phyloP scores from a whole-genome alignment of 2,797 vertebrate genomes.

The Rhinella marina region DNA sequence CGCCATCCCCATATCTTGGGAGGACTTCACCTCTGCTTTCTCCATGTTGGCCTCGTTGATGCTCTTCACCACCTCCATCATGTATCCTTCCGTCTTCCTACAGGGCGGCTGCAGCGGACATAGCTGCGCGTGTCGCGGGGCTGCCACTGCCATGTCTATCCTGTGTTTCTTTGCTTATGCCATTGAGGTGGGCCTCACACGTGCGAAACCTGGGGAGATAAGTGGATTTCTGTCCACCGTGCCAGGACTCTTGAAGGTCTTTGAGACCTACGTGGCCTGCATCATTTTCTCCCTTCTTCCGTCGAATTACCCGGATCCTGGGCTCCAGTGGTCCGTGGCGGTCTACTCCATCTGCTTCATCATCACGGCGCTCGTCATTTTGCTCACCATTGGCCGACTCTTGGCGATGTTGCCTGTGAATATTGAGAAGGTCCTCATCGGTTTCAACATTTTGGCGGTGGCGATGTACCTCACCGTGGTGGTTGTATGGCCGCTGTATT shows the following conservation, averaged over 20 bases:
- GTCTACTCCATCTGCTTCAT: constrained; percentile 86
- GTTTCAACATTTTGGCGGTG: constrained; percentile 79
- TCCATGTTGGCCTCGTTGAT: constrained; percentile 83
- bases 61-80: constrained; percentile 81
- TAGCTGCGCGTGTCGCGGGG: constrained; percentile 64
- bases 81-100: constrained; percentile 75
- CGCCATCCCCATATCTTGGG: constrained; percentile 82
- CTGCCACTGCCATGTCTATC: constrained; percentile 76
- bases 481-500: constrained; percentile 84
- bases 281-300: constrained; percentile 77
- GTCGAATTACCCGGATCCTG: rapidly evolving
- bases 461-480: constrained; percentile 83
- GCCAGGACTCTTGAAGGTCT: constrained; percentile 86
- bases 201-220: constrained; percentile 79
- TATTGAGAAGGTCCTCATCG: constrained; percentile 77
- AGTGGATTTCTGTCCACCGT: constrained; percentile 84
- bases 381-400: constrained; percentile 79
- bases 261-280: constrained; percentile 85
- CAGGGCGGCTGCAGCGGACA: not conserved
- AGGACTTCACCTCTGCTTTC: constrained; percentile 83
- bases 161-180: constrained; percentile 80
- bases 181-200: constrained; percentile 79
- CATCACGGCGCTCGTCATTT: constrained; percentile 78
- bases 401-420: constrained; percentile 74
- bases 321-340: constrained; percentile 81